Evolutionary conservation across 2,797 vertebrate genomes (phyloP), one percentile per base, ranked within the genome.

Genomic region (Phrynocephalus forsythii): DNA sequence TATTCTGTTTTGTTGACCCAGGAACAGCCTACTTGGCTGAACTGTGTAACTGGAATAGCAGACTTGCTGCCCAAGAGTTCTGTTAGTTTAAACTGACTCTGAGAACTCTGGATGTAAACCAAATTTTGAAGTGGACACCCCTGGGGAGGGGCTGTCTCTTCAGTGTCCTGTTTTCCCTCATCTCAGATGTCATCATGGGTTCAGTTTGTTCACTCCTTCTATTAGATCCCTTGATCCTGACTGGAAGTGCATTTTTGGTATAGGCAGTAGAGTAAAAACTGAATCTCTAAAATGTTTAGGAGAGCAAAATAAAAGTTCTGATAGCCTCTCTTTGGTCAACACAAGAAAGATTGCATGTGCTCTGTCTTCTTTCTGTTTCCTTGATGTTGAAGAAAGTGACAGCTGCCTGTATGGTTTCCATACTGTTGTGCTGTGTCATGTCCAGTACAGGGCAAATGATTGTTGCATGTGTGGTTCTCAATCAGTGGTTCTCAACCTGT

Each of bases 1-100:
- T 86, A 86, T 90, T 90, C 83, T 73, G 68, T 90, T 88, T 86
- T 67, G 75, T 20, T 86, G 83, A 88, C 79, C 26, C 66, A 83
- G 52, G 66, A 88, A 33, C 38, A 66, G 73, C 16, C 13, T 60
- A 44, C 73, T 78, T 90, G 83, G 75, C 75, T 82, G 76, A 83
- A 85, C 72, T 3, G 22, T 87, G 38, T 78, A 83, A 86, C 83
- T 44, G 24, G 78, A 83, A 79, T 44, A 83, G 82, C 82, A 84
- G 24, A 66, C 71, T n/a, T 79, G 56, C 48, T 79, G 44, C 60
- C 20, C 56, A 52, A 75, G 52, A 38, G 18, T 66, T 86, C 50
- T 16, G 20, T 69, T 82, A 69, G 60, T 90, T 90, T 82, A 18
- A 85, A 82, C 28, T 63, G 69, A 85, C 79, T 88, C 84, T 79